phyloP scores from a whole-genome alignment of 53 echinoderm and acorn worm species.

The Luidia sarsii region DNA sequence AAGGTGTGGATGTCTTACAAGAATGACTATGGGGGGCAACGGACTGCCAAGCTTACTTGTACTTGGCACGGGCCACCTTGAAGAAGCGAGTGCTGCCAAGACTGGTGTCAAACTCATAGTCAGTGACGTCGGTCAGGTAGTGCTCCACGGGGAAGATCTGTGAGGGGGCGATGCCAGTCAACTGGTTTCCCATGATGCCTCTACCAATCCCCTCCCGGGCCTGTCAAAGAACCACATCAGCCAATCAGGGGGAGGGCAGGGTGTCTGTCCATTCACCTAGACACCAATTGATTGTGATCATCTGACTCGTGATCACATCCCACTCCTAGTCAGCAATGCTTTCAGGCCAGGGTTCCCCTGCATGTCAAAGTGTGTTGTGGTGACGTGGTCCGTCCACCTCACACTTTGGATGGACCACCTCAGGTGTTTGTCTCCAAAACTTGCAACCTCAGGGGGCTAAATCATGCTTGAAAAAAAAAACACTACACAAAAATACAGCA shows the following conservation, averaged over 20 bases:
- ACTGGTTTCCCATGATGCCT: constrained; percentile 88
- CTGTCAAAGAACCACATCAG: not conserved
- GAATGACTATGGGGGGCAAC: too few species aligned
- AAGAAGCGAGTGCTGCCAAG: constrained; percentile 98
- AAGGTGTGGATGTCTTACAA: too few species aligned
- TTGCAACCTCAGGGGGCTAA: too few species aligned
- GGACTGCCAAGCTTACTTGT: constrained; percentile 95
- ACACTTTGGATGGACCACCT: too few species aligned
- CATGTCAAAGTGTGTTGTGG: too few species aligned
- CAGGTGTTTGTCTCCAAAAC: too few species aligned
- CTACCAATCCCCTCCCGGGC: not conserved
- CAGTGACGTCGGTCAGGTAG: constrained; percentile 95
- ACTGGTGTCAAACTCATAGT: constrained; percentile 97
- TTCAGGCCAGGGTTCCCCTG: too few species aligned
- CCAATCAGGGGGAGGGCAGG: not conserved
- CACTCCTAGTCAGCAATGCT: too few species aligned
- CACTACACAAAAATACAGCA: too few species aligned
- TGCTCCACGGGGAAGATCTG: constrained; percentile 98
- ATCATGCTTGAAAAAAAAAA: too few species aligned
- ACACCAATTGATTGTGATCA: not conserved
- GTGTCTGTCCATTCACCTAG: too few species aligned
- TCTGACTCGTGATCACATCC: not conserved
- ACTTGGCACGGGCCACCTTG: constrained; percentile 95
- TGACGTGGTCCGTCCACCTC: too few species aligned
- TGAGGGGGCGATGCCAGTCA: constrained; percentile 97